Evolutionary conservation across 2,113 vertebrate genomes (phyloP), one percentile per base, ranked within the genome.

Genomic region (Corynorhinus townsendii): DNA sequence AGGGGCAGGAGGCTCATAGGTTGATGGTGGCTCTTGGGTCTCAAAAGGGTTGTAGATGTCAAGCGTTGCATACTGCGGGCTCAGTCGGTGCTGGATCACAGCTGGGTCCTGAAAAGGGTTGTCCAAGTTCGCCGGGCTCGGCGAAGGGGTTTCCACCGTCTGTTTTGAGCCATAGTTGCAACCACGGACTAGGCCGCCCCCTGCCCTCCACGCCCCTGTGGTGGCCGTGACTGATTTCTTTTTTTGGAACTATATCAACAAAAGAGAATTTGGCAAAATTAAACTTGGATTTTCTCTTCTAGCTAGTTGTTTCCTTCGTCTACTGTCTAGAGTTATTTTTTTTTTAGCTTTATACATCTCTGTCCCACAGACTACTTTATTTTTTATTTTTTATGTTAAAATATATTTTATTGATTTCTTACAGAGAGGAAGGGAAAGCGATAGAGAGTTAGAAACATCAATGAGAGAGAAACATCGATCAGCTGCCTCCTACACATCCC

Each of bases 21-120:
- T 97, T 24, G 99, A 99, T 2, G 98, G 98, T 7, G 98, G 98
- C 98, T 99, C 96, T 24, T 30, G 80, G 62, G 20, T 69, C 56
- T 76, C 38, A 86, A 86, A 91, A 95, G 45, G 99, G 96, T 99
- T 99, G 98, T 99, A 99, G 24, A 99, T 98, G 12, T 99, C 99
- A 95, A 99, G 98, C 0, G 99, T 99, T 84, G 99, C 99, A 76
- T 98, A 99, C 54, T 98, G 99, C 1, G 98, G 96, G 85, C 95
- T 98, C 89, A 98, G 91, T 69, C 96, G 98, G 96, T 99, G 98
- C 96, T 99, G 99, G 85, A 98, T 98, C 97, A 99, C 98, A 26
- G 99, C 98, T 26, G 99, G 99, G 94, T 99, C 99, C 99, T 99
- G 93, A n/a, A n/a, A n/a, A n/a, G n/a, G n/a, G n/a, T n/a, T n/a